phyloP scores from a whole-genome alignment of 2,888 invertebrate genomes.

The Apomyelois bistriatella region DNA sequence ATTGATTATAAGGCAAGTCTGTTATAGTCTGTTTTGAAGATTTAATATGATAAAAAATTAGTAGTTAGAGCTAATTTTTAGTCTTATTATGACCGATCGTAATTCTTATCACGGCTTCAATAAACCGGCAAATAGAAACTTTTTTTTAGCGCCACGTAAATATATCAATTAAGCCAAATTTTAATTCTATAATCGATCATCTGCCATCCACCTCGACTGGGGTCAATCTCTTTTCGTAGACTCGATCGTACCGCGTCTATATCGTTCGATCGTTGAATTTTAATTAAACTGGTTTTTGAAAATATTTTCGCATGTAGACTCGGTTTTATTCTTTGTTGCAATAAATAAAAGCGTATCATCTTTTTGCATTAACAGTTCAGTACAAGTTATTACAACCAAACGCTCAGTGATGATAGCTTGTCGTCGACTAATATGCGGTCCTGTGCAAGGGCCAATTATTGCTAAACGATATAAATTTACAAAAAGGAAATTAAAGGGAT shows the following conservation, averaged over 20 bases:
- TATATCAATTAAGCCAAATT: slow-evolving; percentile 55
- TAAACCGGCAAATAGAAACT: slow-evolving; percentile 40
- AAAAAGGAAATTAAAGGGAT: slow-evolving; percentile 30
- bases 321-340: slow-evolving; percentile 26
- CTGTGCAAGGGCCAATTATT: slow-evolving; percentile 48
- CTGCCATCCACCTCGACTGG: slow-evolving; percentile 60
- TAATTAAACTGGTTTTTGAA: slow-evolving; percentile 56
- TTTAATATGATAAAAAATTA: not conserved
- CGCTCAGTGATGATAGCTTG: slow-evolving; percentile 45
- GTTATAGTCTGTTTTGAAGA: not conserved
- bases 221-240: slow-evolving; percentile 72
- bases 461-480: slow-evolving; percentile 54
- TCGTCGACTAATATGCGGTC: slow-evolving; percentile 40
- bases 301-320: slow-evolving; percentile 34
- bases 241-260: slow-evolving; percentile 48
- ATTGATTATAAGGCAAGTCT: not conserved
- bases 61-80: slow-evolving; percentile 9
- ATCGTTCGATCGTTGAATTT: slow-evolving; percentile 53
- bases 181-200: slow-evolving; percentile 69
- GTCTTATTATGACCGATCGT: slow-evolving; percentile 32
- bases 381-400: slow-evolving; percentile 39
- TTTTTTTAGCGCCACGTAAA: slow-evolving; percentile 59
- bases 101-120: slow-evolving; percentile 40
- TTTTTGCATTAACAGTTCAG: slow-evolving; percentile 28
- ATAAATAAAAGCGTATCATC: slow-evolving; percentile 25